Evolutionary conservation across 1,140 invertebrate genomes (phyloP), one percentile per base, ranked within the genome.

Genomic region (Antheraea mylitta): DNA sequence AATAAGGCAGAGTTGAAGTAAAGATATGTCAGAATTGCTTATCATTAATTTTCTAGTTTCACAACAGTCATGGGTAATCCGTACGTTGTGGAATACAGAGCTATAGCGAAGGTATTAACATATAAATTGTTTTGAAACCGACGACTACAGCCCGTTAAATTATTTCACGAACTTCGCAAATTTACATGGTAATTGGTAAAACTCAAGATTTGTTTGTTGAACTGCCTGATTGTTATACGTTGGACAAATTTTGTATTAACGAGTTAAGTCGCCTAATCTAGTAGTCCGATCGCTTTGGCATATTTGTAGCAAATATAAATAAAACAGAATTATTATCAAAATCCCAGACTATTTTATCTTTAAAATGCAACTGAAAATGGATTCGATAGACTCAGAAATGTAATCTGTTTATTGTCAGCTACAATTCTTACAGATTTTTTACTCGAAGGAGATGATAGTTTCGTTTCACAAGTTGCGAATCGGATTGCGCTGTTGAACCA

Each of bases 161-260:
- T 90, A 90, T 90, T 89, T 91, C 87, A 83, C 83, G 83, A 91
- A 91, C 85, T 91, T 91, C 83, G 72, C 83, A 85, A 91, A 91
- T 91, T 91, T 89, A 91, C 89, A 91, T 91, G 86, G 81, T 89
- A 89, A 91, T 91, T 88, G 87, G 82, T 85, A 87, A 88, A 89
- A 91, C 85, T 89, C 83, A 84, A 88, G 85, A 88, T 88, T 88
- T 89, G 86, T 88, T 53, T 87, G 82, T 85, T 72, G 80, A 81
- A 82, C 78, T 79, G 75, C 72, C 22, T 80, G 84, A 84, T 86
- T 86, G 81, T 87, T 61, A n/a, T 22, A 30, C 30, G 60, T 16
- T 22, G 60, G 60, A 9, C 60, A 13, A 30, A 61, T 30, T 61
- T 30, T 61, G 19, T 16, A 10, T 30, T 60, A 30, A 36, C 19